Conservation (phyloP, 1,140 invertebrate genomes). For the Drosophila tani region DNA sequence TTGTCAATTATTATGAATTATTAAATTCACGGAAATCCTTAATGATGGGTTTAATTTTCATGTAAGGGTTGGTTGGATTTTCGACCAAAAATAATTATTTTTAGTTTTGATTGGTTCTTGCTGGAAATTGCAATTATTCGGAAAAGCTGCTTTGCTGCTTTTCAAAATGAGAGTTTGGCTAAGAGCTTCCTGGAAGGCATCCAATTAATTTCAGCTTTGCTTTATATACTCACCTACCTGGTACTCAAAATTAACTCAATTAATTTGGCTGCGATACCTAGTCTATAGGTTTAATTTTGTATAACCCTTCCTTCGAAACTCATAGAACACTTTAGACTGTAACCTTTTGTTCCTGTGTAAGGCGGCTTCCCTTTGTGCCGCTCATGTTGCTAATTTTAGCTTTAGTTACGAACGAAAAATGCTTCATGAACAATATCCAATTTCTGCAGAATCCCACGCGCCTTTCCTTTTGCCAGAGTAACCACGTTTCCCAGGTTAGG, state of each 20-base stretch:
- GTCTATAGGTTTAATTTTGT: too few species aligned
- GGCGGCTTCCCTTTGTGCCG: not conserved
- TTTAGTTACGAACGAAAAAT: not conserved
- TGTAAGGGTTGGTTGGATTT: too few species aligned
- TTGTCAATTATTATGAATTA: not conserved
- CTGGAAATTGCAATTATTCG: not conserved
- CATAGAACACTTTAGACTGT: too few species aligned
- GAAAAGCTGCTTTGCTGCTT: not conserved
- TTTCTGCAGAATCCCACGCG: constrained; percentile 3
- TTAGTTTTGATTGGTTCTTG: not conserved
- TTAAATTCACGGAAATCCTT: not conserved
- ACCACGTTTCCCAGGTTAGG: constrained; percentile 8
- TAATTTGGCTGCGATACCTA: too few species aligned
- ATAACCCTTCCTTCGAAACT: too few species aligned
- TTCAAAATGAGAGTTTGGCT: not conserved
- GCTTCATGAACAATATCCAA: constrained; percentile 11
- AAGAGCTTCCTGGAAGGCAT: not conserved
- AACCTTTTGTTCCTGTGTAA: not conserved
- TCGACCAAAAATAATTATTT: too few species aligned
- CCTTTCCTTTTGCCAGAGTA: constrained; percentile 3
- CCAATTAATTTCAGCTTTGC: not conserved
- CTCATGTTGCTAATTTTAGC: constrained; percentile 1
- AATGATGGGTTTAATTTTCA: too few species aligned
- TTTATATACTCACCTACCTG: too few species aligned
- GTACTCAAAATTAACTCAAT: too few species aligned